These are phyloP conservation scores for Pemphredon lugubris DNA, from an alignment of 2,888 invertebrate genomes.

Conservation along the genomic window DNA sequence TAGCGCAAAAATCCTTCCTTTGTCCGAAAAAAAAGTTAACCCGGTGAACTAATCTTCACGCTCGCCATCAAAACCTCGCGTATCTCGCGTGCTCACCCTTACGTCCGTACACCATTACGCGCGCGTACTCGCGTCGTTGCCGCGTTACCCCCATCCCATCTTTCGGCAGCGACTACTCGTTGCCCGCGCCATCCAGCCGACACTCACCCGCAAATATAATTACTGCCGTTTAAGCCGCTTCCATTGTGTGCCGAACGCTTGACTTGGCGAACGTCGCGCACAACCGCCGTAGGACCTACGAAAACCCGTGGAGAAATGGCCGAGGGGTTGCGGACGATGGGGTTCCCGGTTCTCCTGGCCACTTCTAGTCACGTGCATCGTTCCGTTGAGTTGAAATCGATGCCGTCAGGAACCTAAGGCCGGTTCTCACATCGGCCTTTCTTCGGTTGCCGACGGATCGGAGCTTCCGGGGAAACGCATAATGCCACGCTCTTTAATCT, in stretches of 20 bases:
- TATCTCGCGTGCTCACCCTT: neutral
- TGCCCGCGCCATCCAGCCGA: constrained; percentile 56
- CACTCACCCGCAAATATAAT: constrained; percentile 80
- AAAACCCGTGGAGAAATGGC: constrained; percentile 47
- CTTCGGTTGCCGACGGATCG: constrained; percentile 27
- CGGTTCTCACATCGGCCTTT: constrained; percentile 63
- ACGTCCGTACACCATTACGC: neutral
- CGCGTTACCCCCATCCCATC: constrained; percentile 27
- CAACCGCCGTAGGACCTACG: constrained; percentile 61
- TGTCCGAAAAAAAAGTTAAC: too few relatives aligned
- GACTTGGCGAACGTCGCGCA: constrained; percentile 76
- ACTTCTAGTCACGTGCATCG: constrained; percentile 69
- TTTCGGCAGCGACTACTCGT: constrained; percentile 43
- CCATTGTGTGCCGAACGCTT: constrained; percentile 79
- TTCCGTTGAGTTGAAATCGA: constrained; percentile 75
- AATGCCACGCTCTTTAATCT: constrained; percentile 41
- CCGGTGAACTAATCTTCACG: too few relatives aligned
- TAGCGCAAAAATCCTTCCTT: too few relatives aligned
- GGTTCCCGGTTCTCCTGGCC: constrained; percentile 45
- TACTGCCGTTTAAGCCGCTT: constrained; percentile 80
- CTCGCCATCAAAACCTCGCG: neutral
- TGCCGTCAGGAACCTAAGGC: constrained; percentile 65
- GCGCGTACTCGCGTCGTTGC: constrained; percentile 6
- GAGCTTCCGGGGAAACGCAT: constrained; percentile 1
- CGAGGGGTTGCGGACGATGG: constrained; percentile 39